Base-by-base conservation (phyloP, 1,140 invertebrate species). In the Halesus radiatus region DNA sequence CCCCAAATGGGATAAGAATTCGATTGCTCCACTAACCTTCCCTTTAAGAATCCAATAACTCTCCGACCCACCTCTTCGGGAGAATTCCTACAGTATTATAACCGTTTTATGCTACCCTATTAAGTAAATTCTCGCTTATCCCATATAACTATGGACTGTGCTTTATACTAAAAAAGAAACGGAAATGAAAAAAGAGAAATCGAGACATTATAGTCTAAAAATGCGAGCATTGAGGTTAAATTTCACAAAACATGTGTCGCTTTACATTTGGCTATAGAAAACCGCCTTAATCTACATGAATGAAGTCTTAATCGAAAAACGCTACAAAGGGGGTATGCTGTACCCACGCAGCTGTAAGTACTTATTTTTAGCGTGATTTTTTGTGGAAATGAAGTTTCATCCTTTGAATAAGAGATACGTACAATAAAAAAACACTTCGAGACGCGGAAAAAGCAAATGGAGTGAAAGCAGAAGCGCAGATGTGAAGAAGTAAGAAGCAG, bases 361-460 rank as follows among this genome's bases (percentile, higher is more conserved):
- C 23, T 60, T 60, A 60, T 23, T 60, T 60, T 60, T 60, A 60
- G 56, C 23, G 10, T 13, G 37, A 45, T 45, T 60, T 23, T 60
- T 23, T 60, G 18, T 60, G 18, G 20, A 23, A 23, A 20, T 20
- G 56, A 32, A 66, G 62, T 66, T 26, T 66, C 23, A 29, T 66
- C 22, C 62, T 32, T 32, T 32, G 29, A 66, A 66, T 66, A 66
- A 64, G 62, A 37, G 62, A 32, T 13, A 45, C 60, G 15, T n/a
- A n/a, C n/a, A n/a, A 26, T 32, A 62, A 45, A 76, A 76, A 76
- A 76, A 76, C 20, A 6, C 53, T 76, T 60, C n/a, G 62, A 29
- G 29, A n/a, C 7, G 29, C n/a, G 23, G 74, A 78, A 80, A 80
- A 73, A 74, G 60, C 80, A 83, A 83, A 80, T 80, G 79, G 81